Base-by-base conservation (phyloP, 1,140 invertebrate species). In the Dreissena polymorpha region DNA sequence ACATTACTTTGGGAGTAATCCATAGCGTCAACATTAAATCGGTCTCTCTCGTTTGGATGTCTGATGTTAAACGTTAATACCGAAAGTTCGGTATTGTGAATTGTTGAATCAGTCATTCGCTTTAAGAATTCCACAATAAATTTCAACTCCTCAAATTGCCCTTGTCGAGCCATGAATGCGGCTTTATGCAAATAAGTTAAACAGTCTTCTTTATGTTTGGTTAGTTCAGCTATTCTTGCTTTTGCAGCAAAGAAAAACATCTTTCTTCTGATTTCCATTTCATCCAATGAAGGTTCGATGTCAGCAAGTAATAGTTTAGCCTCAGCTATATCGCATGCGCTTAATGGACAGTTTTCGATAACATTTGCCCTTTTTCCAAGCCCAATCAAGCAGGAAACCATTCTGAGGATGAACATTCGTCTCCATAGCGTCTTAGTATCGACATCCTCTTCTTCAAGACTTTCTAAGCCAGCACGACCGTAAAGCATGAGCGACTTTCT, bases 361-460 rank as follows among this genome's bases (percentile, higher is more conserved):
- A 79, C 12, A 29, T 79, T 79, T 67, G 76, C 76, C n/a, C 67
- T 51, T 18, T 69, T 69, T 14, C 76, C 76, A 16, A 79, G 21
- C n/a, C 76, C 76, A 23, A 79, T 23, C 12, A 69, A 67, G 69
- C 65, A 69, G 53, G 51, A 79, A 0, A 57, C 64, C 64, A 79
- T 70, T 79, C 76, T 67, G 39, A 79, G 65, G n/a, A 68, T 68
- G 23, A 79, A 69, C 67, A 79, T 57, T 25, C 76, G 39, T 8
- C 64, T 55, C 76, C 76, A 79, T 10, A 79, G 21, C 16, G 0
- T 60, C 29, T 70, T 79, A 12, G 65, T 79, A 39, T 69, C 76
- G 23, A 55, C 67, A 55, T 70, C 65, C 69, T 79, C 65, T 8
- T 69, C 23, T 70, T 79, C 76, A 53, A 79, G 76, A 70, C 64